These are phyloP conservation scores for Dufourea novaeangliae DNA, from an alignment of 1,140 invertebrate species.

Conservation along the genomic window DNA sequence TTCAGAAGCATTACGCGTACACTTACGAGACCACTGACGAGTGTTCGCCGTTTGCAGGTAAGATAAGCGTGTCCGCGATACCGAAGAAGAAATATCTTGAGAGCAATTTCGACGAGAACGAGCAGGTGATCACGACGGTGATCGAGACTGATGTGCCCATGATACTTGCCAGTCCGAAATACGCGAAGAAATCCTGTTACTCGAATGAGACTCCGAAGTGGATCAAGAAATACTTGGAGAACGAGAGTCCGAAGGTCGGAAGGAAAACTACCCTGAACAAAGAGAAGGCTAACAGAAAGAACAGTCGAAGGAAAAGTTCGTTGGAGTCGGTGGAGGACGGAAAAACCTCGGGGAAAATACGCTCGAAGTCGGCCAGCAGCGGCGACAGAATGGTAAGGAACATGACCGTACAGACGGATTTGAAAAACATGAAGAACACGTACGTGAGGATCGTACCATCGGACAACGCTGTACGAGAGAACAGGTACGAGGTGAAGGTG, in stretches of 20 bases:
- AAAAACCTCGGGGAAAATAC: conserved; percentile 50
- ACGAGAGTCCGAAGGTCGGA: conserved; percentile 53
- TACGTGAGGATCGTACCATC: conserved; percentile 72
- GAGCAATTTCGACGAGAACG: conserved; percentile 78
- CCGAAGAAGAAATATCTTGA: conserved; percentile 77
- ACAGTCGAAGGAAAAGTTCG: conserved; percentile 48
- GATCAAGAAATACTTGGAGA: conserved; percentile 75
- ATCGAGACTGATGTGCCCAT: conserved; percentile 77
- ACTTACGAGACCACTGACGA: conserved; percentile 75
- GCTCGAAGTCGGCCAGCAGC: conserved; percentile 57
- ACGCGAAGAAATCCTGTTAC: conserved; percentile 73
- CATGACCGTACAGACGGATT: conserved; percentile 18
- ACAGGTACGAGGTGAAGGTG: conserved; percentile 67
- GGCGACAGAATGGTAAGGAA: conserved; percentile 33
- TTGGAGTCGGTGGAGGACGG: conserved; percentile 56
- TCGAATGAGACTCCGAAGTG: conserved; percentile 75
- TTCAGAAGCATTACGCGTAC: conserved; percentile 77
- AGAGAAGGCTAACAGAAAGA: conserved; percentile 55
- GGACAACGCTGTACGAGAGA: conserved; percentile 55
- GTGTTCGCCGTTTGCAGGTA: conserved; percentile 52
- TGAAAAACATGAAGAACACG: conserved; percentile 61
- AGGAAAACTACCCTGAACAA: conserved; percentile 43
- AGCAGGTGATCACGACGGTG: conserved; percentile 78
- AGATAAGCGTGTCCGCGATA: conserved; percentile 63
- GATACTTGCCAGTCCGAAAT: conserved; percentile 72